Conservation (phyloP, 1,140 invertebrate genomes). For the Scaptomyza hsui region DNA sequence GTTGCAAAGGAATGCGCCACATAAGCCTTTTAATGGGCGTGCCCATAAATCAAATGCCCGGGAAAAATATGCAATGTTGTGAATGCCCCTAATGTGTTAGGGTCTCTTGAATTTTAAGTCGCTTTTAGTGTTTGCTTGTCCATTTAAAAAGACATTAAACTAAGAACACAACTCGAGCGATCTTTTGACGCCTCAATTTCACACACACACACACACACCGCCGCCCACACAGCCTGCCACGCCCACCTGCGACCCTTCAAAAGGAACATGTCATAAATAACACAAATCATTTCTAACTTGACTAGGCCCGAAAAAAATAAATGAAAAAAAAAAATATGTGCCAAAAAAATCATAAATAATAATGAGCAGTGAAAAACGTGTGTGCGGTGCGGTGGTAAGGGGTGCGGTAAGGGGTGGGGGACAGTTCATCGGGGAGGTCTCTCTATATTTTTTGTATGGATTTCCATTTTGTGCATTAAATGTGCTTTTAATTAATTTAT, state of each 20-base stretch:
- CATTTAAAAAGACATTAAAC: conserved; percentile 77
- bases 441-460: background rate
- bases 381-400: background rate
- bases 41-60: background rate
- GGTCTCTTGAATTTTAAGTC: conserved; percentile 24
- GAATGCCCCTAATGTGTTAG: conserved; percentile 39
- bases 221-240: too few species aligned
- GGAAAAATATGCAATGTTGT: background rate
- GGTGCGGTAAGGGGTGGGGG: background rate
- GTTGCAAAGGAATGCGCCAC: background rate
- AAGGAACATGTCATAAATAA: conserved; percentile 65
- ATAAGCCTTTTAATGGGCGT: background rate
- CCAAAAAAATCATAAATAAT: conserved; percentile 71
- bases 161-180: conserved; percentile 31
- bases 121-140: conserved; percentile 60
- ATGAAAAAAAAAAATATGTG: conserved; percentile 31
- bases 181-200: conserved; percentile 1
- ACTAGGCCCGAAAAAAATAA: conserved; percentile 3
- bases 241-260: background rate
- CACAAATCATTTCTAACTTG: conserved; percentile 41
- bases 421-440: conserved; percentile 3
- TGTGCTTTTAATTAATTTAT: conserved; percentile 73
- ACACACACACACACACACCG: background rate
- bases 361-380: conserved; percentile 18
- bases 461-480: conserved; percentile 35